Evolutionary conservation across 2,888 invertebrate genomes (phyloP).

Genomic region (Syrphus vitripennis): DNA sequence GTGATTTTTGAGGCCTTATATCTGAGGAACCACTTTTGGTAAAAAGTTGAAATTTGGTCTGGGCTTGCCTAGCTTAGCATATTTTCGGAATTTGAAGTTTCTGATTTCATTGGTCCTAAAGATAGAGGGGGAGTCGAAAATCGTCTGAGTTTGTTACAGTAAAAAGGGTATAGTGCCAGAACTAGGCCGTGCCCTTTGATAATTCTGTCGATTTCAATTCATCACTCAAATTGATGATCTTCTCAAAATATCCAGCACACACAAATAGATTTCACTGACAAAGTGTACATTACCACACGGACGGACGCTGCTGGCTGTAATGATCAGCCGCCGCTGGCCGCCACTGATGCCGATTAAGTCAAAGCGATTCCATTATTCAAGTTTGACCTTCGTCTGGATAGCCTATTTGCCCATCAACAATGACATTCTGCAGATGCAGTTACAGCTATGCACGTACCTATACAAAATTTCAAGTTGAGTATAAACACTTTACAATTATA

Average conservation of each 20-base stretch:
- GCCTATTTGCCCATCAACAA: neutral
- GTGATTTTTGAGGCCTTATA: too few species aligned
- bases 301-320: too few species aligned
- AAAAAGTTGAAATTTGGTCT: too few species aligned
- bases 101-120: too few species aligned
- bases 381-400: slow-evolving; percentile 9
- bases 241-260: neutral
- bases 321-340: neutral
- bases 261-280: neutral
- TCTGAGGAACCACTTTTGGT: too few species aligned
- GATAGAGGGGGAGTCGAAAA: too few species aligned
- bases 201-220: too few species aligned
- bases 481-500: neutral
- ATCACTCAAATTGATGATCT: neutral
- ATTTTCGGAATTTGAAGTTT: too few species aligned
- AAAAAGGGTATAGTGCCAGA: too few species aligned
- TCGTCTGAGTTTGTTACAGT: too few species aligned
- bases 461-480: slow-evolving; percentile 38
- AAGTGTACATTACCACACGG: slow-evolving; percentile 1
- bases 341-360: neutral
- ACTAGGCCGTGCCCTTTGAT: too few species aligned
- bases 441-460: slow-evolving; percentile 16
- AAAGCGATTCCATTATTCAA: neutral
- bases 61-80: too few species aligned
- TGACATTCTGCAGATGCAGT: slow-evolving; percentile 27